phyloP scores from a whole-genome alignment of 2,113 vertebrate genomes.

The Parus major region DNA sequence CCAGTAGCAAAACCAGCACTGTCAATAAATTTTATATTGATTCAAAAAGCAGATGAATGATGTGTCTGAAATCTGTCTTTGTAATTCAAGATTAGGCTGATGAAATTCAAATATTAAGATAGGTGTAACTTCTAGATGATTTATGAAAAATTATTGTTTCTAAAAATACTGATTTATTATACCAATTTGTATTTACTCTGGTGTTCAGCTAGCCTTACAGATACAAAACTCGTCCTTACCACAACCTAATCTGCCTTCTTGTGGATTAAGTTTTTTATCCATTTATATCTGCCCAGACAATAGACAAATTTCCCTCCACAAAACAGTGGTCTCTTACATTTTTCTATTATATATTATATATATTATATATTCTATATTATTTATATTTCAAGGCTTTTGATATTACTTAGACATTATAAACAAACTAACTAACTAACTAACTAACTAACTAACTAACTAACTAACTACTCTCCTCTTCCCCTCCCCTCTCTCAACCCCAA shows the following conservation, averaged over 20 bases:
- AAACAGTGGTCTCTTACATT: neutral
- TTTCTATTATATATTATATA: neutral
- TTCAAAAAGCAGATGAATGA: neutral
- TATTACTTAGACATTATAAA: neutral
- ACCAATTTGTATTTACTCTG: neutral
- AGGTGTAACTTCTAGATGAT: neutral
- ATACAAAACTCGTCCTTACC: neutral
- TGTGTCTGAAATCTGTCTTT: neutral
- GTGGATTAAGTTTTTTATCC: neutral
- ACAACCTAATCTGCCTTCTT: neutral
- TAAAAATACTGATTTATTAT: neutral
- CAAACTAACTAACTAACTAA: no score
- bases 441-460: no score
- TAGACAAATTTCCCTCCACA: neutral
- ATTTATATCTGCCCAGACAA: neutral
- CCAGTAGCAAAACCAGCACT: neutral
- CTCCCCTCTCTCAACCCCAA: no score
- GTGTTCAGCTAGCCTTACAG: neutral
- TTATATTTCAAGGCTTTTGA: neutral
- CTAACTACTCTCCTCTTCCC: no score
- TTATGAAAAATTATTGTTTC: neutral
- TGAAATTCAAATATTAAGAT: neutral
- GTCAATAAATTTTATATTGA: neutral
- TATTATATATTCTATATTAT: no score
- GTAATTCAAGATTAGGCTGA: neutral